Evolutionary conservation across 2,113 vertebrate genomes (phyloP).

Genomic region (Lagopus muta): DNA sequence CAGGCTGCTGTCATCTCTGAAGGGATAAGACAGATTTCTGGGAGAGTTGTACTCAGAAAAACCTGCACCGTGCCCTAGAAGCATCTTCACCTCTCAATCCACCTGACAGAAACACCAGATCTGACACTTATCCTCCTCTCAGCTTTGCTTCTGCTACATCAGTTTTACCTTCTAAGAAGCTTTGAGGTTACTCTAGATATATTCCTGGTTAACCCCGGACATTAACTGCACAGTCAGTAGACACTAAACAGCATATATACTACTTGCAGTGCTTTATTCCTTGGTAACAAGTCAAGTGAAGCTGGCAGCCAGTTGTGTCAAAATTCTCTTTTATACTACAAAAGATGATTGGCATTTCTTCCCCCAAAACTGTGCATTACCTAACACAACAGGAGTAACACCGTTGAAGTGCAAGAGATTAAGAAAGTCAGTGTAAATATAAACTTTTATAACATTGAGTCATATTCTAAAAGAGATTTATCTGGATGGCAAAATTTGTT

Average conservation of each 20-base stretch:
- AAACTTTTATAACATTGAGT: neutral
- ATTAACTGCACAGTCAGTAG: neutral
- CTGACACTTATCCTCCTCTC: neutral
- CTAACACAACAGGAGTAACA: neutral
- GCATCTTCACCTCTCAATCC: neutral
- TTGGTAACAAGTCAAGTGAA: neutral
- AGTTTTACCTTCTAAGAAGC: neutral
- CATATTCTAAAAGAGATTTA: neutral
- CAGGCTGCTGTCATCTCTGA: neutral
- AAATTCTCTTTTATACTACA: neutral
- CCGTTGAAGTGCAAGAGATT: neutral
- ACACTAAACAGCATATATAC: neutral
- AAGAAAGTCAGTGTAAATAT: neutral
- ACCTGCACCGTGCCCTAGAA: neutral
- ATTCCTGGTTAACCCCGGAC: neutral
- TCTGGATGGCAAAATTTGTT: neutral
- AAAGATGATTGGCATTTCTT: neutral
- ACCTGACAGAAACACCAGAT: neutral
- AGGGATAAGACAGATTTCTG: neutral
- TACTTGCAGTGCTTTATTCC: accelerated
- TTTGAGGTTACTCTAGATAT: neutral
- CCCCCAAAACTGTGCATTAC: neutral
- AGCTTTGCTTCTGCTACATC: neutral
- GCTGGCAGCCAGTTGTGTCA: neutral
- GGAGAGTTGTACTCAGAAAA: neutral